Evolutionary conservation across 1,140 invertebrate genomes (phyloP).

Genomic region (Cataglyphis hispanica): DNA sequence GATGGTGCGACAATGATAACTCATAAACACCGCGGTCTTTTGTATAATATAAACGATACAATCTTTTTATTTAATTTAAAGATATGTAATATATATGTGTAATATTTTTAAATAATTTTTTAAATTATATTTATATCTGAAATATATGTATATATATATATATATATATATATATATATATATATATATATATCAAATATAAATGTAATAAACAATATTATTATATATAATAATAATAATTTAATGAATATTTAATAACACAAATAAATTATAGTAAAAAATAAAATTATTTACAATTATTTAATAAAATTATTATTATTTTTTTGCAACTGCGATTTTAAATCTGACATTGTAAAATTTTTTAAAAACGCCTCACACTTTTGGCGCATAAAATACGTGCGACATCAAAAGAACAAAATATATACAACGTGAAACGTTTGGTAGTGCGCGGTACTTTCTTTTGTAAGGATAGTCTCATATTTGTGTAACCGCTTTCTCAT

Average conservation of each 20-base stretch:
- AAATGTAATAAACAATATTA: background rate
- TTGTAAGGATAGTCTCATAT: constrained; percentile 17
- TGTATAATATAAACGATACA: background rate
- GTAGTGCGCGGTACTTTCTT: background rate
- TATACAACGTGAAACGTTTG: background rate
- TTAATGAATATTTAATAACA: background rate
- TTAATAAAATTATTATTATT: background rate
- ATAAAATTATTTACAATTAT: background rate
- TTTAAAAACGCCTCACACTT: background rate
- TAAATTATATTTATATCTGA: too few species aligned
- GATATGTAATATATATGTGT: too few species aligned
- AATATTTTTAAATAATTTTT: too few species aligned
- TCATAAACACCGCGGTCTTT: background rate
- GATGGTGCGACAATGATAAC: background rate
- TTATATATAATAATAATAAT: background rate
- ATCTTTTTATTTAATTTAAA: too few species aligned
- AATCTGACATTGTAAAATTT: constrained; percentile 2
- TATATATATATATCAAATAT: background rate
- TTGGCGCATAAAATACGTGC: background rate
- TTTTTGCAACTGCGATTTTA: background rate
- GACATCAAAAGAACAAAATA: background rate
- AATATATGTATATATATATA: too few species aligned
- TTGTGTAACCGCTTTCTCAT: constrained; percentile 40
- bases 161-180: too few species aligned
- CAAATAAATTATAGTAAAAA: background rate